Percentiles rank a stretch among this genome's conserved stretches.
These are phyloP conservation scores for Bryconaethiops microstoma DNA, from an alignment of 2,797 vertebrate species.

Conservation along the genomic window DNA sequence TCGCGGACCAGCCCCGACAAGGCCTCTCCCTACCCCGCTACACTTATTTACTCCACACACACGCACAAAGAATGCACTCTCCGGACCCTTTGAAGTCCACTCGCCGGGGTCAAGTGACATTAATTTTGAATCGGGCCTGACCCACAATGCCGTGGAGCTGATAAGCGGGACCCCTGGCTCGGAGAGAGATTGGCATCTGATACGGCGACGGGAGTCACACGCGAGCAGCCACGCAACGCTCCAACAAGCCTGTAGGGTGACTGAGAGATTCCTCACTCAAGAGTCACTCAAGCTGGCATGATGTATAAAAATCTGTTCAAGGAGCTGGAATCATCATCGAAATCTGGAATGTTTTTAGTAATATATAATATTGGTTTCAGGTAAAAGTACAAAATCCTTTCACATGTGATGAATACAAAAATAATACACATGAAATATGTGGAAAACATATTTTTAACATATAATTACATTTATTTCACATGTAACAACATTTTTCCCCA, in stretches of 20 bases:
- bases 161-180: slow-evolving; percentile 65
- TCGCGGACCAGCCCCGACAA: slow-evolving; percentile 59
- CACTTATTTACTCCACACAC: slow-evolving; percentile 67
- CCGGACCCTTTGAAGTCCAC: slow-evolving; percentile 66
- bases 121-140: slow-evolving; percentile 77
- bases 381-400: neutral
- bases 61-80: slow-evolving; percentile 71
- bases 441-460: too few species aligned
- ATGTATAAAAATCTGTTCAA: neutral
- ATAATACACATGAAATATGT: too few species aligned
- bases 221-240: slow-evolving; percentile 59
- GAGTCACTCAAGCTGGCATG: slow-evolving; percentile 37
- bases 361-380: neutral
- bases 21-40: slow-evolving; percentile 67
- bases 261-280: slow-evolving; percentile 56
- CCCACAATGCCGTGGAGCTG: slow-evolving; percentile 73
- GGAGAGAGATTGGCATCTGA: slow-evolving; percentile 61
- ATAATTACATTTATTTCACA: too few species aligned
- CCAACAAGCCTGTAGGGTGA: slow-evolving; percentile 59
- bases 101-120: slow-evolving; percentile 77
- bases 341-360: neutral
- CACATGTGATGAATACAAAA: too few species aligned
- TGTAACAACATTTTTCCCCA: too few species aligned
- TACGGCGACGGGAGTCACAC: slow-evolving; percentile 66
- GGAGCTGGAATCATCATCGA: neutral